Percentiles rank a stretch among this genome's conserved stretches.
These are phyloP conservation scores for Terebella lapidaria DNA, from an alignment of 2,888 invertebrate genomes.

Conservation along the genomic window DNA sequence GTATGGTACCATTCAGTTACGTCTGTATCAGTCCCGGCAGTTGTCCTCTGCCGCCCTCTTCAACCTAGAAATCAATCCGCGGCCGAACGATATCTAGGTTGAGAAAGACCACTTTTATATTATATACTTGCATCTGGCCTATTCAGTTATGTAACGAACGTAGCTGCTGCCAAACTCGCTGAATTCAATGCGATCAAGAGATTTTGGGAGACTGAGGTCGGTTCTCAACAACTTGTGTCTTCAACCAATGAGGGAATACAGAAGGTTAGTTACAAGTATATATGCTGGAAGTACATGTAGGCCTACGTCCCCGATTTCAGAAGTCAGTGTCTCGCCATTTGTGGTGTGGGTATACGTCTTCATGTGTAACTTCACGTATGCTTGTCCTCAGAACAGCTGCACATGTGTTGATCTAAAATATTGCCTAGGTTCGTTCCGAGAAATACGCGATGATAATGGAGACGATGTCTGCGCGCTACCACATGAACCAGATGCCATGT, in stretches of 20 bases:
- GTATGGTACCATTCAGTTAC: too few relatives aligned
- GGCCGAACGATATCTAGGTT: too few relatives aligned
- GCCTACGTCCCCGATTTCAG: too few relatives aligned
- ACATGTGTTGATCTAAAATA: too few relatives aligned
- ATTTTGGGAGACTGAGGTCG: slow-evolving; percentile 9
- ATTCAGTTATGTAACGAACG: slow-evolving; percentile 10
- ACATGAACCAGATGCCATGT: slow-evolving; percentile 16
- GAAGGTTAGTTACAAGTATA: background rate
- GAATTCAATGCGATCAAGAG: slow-evolving; percentile 14
- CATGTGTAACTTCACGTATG: too few relatives aligned
- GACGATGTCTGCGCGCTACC: slow-evolving; percentile 14
- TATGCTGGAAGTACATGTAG: too few relatives aligned
- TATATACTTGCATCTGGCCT: background rate
- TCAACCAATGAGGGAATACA: background rate
- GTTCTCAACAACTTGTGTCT: slow-evolving; percentile 6
- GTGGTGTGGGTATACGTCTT: too few relatives aligned
- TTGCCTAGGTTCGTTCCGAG: background rate
- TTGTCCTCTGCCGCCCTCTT: too few relatives aligned
- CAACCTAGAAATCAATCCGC: too few relatives aligned
- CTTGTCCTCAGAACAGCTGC: too few relatives aligned
- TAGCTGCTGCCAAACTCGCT: slow-evolving; percentile 1
- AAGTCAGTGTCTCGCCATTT: too few relatives aligned
- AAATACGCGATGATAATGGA: slow-evolving; percentile 25
- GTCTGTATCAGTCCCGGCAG: too few relatives aligned
- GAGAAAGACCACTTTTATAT: background rate